Base-by-base conservation (phyloP, 2,113 vertebrate species). In the Thunnus thynnus region DNA sequence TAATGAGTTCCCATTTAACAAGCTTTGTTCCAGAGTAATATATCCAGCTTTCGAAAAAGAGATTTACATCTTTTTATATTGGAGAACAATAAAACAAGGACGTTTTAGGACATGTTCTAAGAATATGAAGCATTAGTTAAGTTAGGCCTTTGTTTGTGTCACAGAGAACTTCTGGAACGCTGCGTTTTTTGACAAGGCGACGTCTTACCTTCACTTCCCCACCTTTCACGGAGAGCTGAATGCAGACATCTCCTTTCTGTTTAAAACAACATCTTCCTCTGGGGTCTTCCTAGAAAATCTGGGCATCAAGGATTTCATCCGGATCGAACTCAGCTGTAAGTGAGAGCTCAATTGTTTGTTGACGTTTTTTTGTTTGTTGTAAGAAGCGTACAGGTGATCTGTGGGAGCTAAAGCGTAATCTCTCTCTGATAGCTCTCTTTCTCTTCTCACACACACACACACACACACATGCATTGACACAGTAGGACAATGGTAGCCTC, bases 231-330 rank as follows among this genome's bases (percentile, higher is more conserved):
- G 96, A 72, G 97, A 99, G 80, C 94, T 98, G 20, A 99, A 97
- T 2, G 97, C 97, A 4, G 98, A 99, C 77, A 95, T 99, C 22
- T 97, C 97, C 5, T 99, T 99, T 92, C 96, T 98, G 80, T 99
- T 99, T 85, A 99, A 99, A 93, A 99, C 98, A 27, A 95, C 95
- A 11, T 95, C 97, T 13, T 96, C 96, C 0, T 97, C 97, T 1
- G 98, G 98, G 41, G 95, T 99, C 3, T 99, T 99, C 93, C 92
- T 99, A 90, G 98, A 99, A 91, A 99, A 99, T 86, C 92, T 99
- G 62, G 98, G 98, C 81, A 99, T 99, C 87, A 97, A 97, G 41
- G 98, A 99, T 81, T 99, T 99, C 88, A 98, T 99, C 78, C 95
- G 97, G 55, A 96, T 99, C 76, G 97, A 99, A 62, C 94, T 99